Percentiles rank a stretch among this genome's conserved stretches.
Conservation (phyloP, 2,888 invertebrate genomes). For the Philereme vetulata region DNA sequence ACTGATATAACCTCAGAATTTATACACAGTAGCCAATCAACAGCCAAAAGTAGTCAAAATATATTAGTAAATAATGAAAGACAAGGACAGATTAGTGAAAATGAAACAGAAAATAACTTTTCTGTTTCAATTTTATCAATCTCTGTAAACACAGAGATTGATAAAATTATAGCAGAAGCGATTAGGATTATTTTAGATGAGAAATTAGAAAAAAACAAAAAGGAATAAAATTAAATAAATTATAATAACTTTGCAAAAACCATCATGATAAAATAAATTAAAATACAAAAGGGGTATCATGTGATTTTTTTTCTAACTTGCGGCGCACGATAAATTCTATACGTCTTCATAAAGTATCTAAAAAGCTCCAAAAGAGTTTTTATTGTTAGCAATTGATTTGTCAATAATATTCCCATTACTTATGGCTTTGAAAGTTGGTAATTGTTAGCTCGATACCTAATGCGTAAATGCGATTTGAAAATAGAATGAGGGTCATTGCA, state of each 20-base stretch:
- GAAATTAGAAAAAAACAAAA: conserved; percentile 17
- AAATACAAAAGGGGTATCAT: background rate
- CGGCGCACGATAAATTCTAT: too few species aligned
- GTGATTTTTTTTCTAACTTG: background rate
- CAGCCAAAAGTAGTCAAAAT: conserved; percentile 18
- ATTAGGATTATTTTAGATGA: conserved; percentile 42
- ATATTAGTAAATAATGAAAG: conserved; percentile 23
- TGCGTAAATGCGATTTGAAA: too few species aligned
- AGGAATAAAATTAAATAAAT: background rate
- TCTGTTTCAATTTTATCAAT: conserved; percentile 13
- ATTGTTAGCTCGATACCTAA: too few species aligned
- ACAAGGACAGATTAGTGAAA: conserved; percentile 22
- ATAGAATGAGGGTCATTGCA: too few species aligned
- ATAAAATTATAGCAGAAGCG: conserved; percentile 43
- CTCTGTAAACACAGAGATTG: conserved; percentile 31
- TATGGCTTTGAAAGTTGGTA: too few species aligned
- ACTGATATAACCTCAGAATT: conserved; percentile 1
- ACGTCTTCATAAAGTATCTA: too few species aligned
- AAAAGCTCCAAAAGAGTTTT: too few species aligned
- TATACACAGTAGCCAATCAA: conserved; percentile 5
- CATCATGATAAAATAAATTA: conserved; percentile 1
- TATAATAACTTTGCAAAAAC: conserved; percentile 4
- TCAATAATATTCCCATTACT: too few species aligned
- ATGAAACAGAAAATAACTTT: background rate
- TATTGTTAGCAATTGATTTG: too few species aligned